These are phyloP conservation scores for Harpalus rufipes DNA, from an alignment of 2,888 invertebrate species.

Conservation along the genomic window DNA sequence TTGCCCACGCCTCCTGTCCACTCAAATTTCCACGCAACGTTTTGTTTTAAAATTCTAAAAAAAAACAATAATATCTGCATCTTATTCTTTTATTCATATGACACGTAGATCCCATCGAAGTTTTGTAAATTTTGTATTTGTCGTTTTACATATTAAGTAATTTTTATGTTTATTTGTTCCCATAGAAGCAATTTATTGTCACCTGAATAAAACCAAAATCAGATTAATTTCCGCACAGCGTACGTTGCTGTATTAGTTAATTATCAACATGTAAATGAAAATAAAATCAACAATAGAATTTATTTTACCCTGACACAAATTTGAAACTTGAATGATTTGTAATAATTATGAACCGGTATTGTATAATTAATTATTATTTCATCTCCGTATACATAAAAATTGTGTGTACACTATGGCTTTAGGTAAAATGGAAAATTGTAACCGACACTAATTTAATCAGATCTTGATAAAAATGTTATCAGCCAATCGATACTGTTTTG, in stretches of 20 bases:
- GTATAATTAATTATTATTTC: constrained; percentile 36
- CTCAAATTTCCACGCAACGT: no score
- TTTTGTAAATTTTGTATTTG: no score
- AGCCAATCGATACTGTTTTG: constrained; percentile 27
- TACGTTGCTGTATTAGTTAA: neutral
- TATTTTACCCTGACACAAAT: constrained; percentile 12
- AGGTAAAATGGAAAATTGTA: constrained; percentile 52
- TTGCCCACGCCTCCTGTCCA: no score
- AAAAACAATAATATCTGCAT: no score
- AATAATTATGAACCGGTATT: constrained; percentile 25
- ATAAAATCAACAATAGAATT: constrained; percentile 29
- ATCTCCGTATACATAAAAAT: neutral
- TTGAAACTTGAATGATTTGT: constrained; percentile 4
- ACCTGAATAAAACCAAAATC: neutral
- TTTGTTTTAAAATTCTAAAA: no score
- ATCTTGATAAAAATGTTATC: constrained; percentile 44
- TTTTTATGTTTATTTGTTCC: neutral
- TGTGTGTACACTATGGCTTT: constrained; percentile 1
- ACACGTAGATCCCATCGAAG: no score
- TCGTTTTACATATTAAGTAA: no score
- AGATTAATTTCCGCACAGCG: neutral
- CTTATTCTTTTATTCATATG: no score
- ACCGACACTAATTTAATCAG: constrained; percentile 48
- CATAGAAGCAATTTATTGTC: neutral
- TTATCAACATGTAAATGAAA: constrained; percentile 10